These are phyloP conservation scores for Paracentrotus lividus DNA, from an alignment of 53 echinoderm and acorn worm genomes.

Conservation along the genomic window DNA sequence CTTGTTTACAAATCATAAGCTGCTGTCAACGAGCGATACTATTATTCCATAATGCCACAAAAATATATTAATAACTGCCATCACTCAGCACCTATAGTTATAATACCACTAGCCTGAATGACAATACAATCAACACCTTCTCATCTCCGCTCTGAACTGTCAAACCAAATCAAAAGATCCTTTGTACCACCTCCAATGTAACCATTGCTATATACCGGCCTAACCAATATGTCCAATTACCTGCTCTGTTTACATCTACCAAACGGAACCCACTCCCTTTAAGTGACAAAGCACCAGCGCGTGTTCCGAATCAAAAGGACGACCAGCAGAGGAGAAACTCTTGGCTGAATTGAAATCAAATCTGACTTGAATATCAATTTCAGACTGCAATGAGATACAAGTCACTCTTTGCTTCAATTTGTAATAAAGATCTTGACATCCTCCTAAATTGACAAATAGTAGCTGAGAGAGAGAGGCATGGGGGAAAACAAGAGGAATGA, in stretches of 20 bases:
- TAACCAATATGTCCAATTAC: conserved; percentile 36
- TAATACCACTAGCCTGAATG: conserved; percentile 19
- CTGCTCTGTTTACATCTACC: conserved; percentile 6
- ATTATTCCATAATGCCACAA: not conserved
- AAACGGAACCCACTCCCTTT: not conserved
- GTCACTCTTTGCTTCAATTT: conserved; percentile 32
- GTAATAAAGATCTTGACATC: conserved; percentile 18
- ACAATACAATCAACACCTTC: conserved; percentile 52
- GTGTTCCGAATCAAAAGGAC: conserved; percentile 51
- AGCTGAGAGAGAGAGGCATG: not conserved
- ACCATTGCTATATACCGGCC: not conserved
- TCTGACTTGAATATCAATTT: conserved; percentile 57
- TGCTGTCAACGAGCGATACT: not conserved
- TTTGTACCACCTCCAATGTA: conserved; percentile 27
- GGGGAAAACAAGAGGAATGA: conserved; percentile 25
- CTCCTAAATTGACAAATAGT: conserved; percentile 7
- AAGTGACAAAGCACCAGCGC: conserved; percentile 37
- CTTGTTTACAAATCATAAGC: not conserved
- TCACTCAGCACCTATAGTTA: not conserved
- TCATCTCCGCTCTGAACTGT: not conserved
- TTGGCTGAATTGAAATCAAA: conserved; percentile 45
- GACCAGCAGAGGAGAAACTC: not conserved
- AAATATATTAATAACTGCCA: not conserved
- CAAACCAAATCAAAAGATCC: conserved; percentile 17
- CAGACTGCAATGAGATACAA: not conserved